Conservation (phyloP, 37 sponge, comb jelly and placozoan species). For the Aplysina aerophoba region DNA sequence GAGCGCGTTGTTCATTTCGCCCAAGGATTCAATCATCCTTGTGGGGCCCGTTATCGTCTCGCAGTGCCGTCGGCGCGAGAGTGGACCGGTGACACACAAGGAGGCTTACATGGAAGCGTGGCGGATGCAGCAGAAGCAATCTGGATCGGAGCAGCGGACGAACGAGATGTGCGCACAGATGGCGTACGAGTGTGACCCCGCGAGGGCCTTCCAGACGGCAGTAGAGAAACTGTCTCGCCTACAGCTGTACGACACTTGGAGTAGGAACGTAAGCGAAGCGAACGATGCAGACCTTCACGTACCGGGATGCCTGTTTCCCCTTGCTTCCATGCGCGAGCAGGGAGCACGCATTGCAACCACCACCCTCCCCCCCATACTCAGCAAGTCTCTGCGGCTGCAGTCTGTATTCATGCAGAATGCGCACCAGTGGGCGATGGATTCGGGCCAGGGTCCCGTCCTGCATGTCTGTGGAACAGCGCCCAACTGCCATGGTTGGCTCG, state of each 20-base stretch:
- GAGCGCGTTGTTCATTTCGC: background rate
- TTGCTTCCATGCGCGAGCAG: slow-evolving; percentile 4
- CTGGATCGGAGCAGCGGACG: background rate
- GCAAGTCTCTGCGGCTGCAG: slow-evolving; percentile 13
- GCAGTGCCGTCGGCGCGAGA: background rate
- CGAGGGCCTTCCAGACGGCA: background rate
- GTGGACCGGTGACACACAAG: background rate
- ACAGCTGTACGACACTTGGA: background rate
- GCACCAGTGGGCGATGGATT: background rate
- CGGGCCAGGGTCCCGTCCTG: background rate
- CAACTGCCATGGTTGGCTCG: background rate
- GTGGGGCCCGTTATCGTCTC: slow-evolving; percentile 2
- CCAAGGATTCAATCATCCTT: background rate
- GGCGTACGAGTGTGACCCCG: slow-evolving; percentile 4
- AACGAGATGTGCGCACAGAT: background rate
- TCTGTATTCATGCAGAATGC: slow-evolving; percentile 7
- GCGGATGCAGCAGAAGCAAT: no score
- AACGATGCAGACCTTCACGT: slow-evolving; percentile 5
- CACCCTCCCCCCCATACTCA: slow-evolving; percentile 18
- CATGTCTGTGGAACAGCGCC: background rate
- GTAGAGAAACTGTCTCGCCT: background rate
- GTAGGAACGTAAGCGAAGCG: background rate
- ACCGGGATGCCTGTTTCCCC: slow-evolving; percentile 4
- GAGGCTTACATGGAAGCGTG: slow-evolving; percentile 17
- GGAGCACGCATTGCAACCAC: slow-evolving; percentile 29